Base-by-base conservation (phyloP, 2,888 invertebrate genomes). In the Nomada lathburiana region DNA sequence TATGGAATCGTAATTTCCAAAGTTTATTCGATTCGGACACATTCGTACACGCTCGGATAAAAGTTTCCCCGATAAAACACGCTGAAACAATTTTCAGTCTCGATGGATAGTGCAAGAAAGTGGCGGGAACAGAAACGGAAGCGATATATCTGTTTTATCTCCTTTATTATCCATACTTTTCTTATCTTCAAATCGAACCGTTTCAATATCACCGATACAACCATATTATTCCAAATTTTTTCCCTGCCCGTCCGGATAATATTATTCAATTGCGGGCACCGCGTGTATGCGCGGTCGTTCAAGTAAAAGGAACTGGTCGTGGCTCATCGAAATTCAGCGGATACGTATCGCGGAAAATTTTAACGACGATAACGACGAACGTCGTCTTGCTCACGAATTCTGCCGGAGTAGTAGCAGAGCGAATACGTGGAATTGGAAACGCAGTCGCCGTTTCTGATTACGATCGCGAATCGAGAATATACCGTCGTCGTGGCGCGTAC, bases 361-460 rank as follows among this genome's bases (percentile, higher is more conserved):
- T 83, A 84, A 84, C 82, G 83, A 83, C 79, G 73, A 74, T 73
- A 76, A 83, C 73, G 79, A 82, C 44, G 71, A 73, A 53, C 71
- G 70, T 55, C 77, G 60, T 83, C 77, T 85, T 53, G 68, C 69
- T 82, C 77, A 76, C 67, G 77, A 87, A 88, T 87, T 86, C 82
- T 67, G 67, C 23, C 63, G 76, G 79, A 71, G 74, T 70, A 71
- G 69, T 26, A 67, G 62, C 53, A 9, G n/a, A 69, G 71, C 67
- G 78, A 77, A 76, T 82, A 81, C 86, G 78, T 74, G 82, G 81
- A 81, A 87, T 86, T 76, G 88, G 80, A 83, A 86, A 88, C 84
- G 78, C 82, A 81, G 76, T 78, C 78, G 76, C 55, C 73, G 79
- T 88, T 86, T 88, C 84, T 84, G 82, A 88, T 88, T 86, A 88